phyloP scores from a whole-genome alignment of 2,113 vertebrate genomes.

The Phalacrocorax aristotelis region DNA sequence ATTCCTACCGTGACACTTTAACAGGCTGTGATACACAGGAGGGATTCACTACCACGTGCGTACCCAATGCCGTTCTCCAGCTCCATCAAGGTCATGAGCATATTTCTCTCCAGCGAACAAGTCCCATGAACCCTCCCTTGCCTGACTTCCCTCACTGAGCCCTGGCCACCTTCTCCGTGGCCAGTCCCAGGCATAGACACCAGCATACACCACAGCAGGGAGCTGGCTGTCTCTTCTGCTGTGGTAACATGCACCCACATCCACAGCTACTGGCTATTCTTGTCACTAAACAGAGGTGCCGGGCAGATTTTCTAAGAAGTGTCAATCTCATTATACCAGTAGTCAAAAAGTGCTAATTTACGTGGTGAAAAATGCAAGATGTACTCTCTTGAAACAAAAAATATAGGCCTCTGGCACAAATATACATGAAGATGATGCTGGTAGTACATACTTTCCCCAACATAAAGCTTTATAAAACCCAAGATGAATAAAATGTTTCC shows the following conservation, averaged over 20 bases:
- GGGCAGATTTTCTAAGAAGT: neutral
- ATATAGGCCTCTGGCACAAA: neutral
- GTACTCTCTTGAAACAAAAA: neutral
- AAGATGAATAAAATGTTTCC: neutral
- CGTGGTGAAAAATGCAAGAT: neutral
- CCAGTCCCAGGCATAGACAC: neutral
- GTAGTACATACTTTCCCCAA: neutral
- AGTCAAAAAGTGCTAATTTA: neutral
- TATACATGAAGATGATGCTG: neutral
- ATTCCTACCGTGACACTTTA: neutral
- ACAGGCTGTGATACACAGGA: neutral
- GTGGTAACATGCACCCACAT: neutral
- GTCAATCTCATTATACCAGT: neutral
- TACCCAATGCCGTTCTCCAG: neutral
- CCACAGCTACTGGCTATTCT: neutral
- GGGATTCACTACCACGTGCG: neutral
- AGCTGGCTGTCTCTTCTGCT: neutral
- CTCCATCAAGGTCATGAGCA: neutral
- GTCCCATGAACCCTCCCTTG: neutral
- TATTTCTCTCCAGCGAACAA: fast-evolving
- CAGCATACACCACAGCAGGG: neutral
- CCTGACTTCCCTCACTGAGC: neutral
- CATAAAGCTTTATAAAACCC: neutral
- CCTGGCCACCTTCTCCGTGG: neutral
- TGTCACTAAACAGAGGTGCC: neutral